phyloP scores from a whole-genome alignment of 2,888 invertebrate species.

The Cyclophora albipunctata region DNA sequence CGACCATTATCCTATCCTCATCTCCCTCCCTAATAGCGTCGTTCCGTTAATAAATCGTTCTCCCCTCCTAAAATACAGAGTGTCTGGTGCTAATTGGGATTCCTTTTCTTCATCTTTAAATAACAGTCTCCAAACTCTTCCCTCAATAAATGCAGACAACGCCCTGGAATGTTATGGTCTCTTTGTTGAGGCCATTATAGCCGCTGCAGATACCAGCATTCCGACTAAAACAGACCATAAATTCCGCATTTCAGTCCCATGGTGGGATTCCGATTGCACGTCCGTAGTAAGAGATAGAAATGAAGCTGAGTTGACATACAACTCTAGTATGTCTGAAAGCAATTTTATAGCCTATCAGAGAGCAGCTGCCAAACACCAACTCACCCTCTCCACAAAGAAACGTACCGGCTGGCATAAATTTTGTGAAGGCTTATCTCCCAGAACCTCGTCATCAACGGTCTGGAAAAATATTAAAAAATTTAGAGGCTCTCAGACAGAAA shows the following conservation, averaged over 20 bases:
- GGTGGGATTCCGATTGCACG: conserved; percentile 10
- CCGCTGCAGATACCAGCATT: not conserved
- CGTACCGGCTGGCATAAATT: conserved; percentile 5
- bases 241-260: not conserved
- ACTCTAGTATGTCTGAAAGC: not conserved
- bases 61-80: conserved; percentile 9
- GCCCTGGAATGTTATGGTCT: not conserved
- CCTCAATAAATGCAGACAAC: not conserved
- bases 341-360: conserved; percentile 2
- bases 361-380: not conserved
- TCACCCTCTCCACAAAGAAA: conserved; percentile 2
- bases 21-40: not conserved
- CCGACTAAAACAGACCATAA: not conserved
- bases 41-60: not conserved
- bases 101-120: not conserved
- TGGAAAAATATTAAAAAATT: conserved; percentile 8
- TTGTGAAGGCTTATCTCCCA: conserved; percentile 8
- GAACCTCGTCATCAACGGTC: conserved; percentile 3
- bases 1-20: conserved; percentile 17
- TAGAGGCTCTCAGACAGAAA: conserved; percentile 1
- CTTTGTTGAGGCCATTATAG: not conserved
- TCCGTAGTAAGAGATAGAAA: not conserved
- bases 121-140: not conserved
- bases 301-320: conserved; percentile 1
- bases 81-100: conserved; percentile 6